These are phyloP conservation scores for Auanema sp. DNA, from an alignment of 2,888 invertebrate genomes.

Conservation along the genomic window DNA sequence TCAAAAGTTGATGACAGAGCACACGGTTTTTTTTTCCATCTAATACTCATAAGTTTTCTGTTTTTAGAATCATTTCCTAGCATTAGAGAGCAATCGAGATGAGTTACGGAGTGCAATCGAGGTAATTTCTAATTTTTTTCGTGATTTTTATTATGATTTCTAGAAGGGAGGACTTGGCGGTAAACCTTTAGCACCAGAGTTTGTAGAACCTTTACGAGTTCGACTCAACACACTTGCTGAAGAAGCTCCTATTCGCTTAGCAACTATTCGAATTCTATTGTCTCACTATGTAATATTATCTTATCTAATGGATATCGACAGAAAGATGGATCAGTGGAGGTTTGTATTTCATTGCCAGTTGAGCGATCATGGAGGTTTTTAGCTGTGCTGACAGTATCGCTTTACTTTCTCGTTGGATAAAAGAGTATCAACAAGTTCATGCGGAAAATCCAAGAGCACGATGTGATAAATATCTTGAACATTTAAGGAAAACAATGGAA, in stretches of 20 bases:
- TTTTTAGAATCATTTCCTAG: constrained; percentile 45
- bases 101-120: constrained; percentile 33
- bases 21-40: constrained; percentile 18
- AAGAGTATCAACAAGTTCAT: constrained; percentile 47
- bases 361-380: constrained; percentile 8
- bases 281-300: constrained; percentile 51
- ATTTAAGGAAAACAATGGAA: constrained; percentile 23
- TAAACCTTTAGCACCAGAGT: constrained; percentile 43
- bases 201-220: constrained; percentile 48
- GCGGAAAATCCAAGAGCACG: constrained; percentile 49
- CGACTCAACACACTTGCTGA: constrained; percentile 48
- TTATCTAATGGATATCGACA: constrained; percentile 51
- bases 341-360: constrained; percentile 1
- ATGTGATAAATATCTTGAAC: constrained; percentile 37
- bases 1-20: constrained; percentile 33
- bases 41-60: neutral
- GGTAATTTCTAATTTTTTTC: neutral
- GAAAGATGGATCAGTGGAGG: constrained; percentile 50
- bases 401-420: constrained; percentile 54
- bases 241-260: constrained; percentile 47
- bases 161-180: constrained; percentile 44
- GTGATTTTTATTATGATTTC: neutral
- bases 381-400: constrained; percentile 50
- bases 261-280: constrained; percentile 47
- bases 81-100: constrained; percentile 25